phyloP scores from a whole-genome alignment of 2,888 invertebrate genomes.

The Tipula vernalis region DNA sequence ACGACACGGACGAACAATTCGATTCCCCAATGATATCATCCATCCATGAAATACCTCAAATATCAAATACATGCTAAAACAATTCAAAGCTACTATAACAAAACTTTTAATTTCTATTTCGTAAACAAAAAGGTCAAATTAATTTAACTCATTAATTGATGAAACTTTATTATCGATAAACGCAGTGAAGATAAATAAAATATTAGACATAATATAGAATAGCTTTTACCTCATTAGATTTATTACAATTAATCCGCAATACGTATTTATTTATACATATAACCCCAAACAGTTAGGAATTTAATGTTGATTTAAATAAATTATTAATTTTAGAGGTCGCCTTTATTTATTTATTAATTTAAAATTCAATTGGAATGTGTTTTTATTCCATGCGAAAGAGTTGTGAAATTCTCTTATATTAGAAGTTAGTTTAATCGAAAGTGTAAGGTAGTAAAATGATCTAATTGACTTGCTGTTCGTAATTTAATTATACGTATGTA shows the following conservation, averaged over 20 bases:
- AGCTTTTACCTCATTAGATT: background rate
- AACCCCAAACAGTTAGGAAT: background rate
- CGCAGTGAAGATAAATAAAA: background rate
- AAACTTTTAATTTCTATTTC: background rate
- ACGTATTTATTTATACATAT: background rate
- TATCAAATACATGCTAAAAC: background rate
- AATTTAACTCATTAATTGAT: background rate
- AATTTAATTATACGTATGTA: background rate
- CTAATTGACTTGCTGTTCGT: background rate
- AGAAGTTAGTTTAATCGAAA: background rate
- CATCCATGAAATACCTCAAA: background rate
- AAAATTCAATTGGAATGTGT: background rate
- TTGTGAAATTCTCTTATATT: background rate
- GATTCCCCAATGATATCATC: background rate
- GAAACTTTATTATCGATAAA: background rate
- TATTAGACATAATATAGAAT: background rate
- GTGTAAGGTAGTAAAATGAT: background rate
- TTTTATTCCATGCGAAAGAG: background rate
- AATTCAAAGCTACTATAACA: background rate
- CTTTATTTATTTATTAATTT: background rate
- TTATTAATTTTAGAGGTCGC: background rate
- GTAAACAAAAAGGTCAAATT: background rate
- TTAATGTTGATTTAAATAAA: background rate
- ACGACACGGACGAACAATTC: background rate
- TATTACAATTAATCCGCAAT: background rate